Base-by-base conservation (phyloP, 2,113 vertebrate species). In the Sebastes schlegelii region DNA sequence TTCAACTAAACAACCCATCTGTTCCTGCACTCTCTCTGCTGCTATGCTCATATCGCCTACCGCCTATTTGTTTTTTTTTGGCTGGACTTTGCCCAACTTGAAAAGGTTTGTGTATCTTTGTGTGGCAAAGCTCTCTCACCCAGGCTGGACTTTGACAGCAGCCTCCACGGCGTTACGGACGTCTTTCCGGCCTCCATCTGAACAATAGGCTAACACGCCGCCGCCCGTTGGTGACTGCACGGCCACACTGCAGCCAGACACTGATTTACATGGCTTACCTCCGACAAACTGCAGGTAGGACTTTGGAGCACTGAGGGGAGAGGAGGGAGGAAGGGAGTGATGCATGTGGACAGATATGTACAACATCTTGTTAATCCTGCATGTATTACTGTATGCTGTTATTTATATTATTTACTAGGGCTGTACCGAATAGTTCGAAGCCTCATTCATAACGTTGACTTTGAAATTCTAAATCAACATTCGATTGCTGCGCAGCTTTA, bases 161-260 rank as follows among this genome's bases (percentile, higher is more conserved):
- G 96, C 95, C 74, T 97, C 97, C 74, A 98, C 96, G 0, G 97
- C 97, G 0, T 95, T 96, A 0, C 95, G 95, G 11, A 98, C 82
- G 1, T 98, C 97, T 77, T 98, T 97, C 67, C 95, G 69, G 16
- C 95, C 95, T 0, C 96, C 96, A 0, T 97, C 96, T 0, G 97
- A 96, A 83, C 96, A 97, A 4, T 96, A 95, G 6, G 93, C 95
- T 0, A 95, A 51, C 11, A 95, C 77, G 1, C 57, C 5, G 8
- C 12, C 6, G 21, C 96, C 96, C 0, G 82, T 84, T 86, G 93
- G 89, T 77, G 95, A 77, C 83, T 49, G 74, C 57, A 97, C 87
- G 0, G 95, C 88, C 60, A 96, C 90, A 79, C 91, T 97, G 93
- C 95, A 90, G 79, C 95, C 95, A 13, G 96, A 94, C 62, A 94